Base-by-base conservation (phyloP, 2,888 invertebrate genomes). In the Scaptomyza flava region DNA sequence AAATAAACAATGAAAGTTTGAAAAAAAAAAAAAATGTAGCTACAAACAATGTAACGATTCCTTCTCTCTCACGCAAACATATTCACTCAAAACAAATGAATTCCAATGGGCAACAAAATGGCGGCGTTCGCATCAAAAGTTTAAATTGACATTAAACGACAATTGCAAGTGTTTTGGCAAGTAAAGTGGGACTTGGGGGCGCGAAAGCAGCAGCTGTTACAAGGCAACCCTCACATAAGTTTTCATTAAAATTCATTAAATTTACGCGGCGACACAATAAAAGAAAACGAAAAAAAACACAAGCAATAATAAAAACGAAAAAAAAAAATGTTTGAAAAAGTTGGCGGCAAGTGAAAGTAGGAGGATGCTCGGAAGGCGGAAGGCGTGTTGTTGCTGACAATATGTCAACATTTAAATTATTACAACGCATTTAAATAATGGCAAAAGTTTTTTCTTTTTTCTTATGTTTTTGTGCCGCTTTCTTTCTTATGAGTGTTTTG, bases 201-300 rank as follows among this genome's bases (percentile, higher is more conserved):
- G 38, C 53, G 54, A 42, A 51, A 52, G 33, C 70, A 76, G 36
- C 73, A 76, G 77, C 72, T 83, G 81, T 52, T 59, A 43, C 47
- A 41, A 14, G 30, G 14, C 59, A 43, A 41, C 47, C 46, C n/a
- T 45, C 72, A 68, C 72, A 79, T 72, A 79, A 72, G 76, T 81
- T 81, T 84, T 71, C 81, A 83, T 83, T 83, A 77, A 83, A 86
- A 83, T 86, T 83, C 83, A 83, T 86, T 83, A 83, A 86, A 83
- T 71, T 83, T 62, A 50, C 77, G 62, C 68, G 60, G 61, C 79
- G 57, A 59, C 56, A 66, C 77, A 84, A 74, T 81, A 74, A 78
- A 74, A 74, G 45, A 46, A 59, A 51, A 41, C 41, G 4, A 17
- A 74, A 74, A 46, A 42, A 66, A 56, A 45, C 43, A 9, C 63